phyloP scores from a whole-genome alignment of 2,888 invertebrate species.

The Unio pictorum region DNA sequence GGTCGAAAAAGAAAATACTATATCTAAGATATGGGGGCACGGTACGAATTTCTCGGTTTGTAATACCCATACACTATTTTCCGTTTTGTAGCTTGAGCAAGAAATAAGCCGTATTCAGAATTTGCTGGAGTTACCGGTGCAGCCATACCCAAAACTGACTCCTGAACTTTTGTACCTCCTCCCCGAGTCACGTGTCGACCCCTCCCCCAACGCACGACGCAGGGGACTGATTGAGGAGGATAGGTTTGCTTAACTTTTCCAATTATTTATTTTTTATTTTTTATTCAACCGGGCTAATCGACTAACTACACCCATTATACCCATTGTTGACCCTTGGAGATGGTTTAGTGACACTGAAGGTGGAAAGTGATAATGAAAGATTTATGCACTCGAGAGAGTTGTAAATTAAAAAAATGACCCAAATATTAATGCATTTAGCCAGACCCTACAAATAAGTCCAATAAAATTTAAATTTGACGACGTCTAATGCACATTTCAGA shows the following conservation, averaged over 20 bases:
- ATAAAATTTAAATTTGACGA: not conserved
- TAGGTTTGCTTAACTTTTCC: constrained; percentile 9
- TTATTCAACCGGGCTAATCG: no score
- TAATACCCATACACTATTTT: not conserved
- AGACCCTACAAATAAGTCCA: not conserved
- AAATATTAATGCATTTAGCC: no score
- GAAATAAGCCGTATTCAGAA: constrained; percentile 49
- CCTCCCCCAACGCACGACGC: constrained; percentile 31
- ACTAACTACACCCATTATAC: no score
- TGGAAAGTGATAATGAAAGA: no score
- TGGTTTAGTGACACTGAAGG: no score
- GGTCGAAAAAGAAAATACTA: no score
- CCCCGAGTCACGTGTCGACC: constrained; percentile 52
- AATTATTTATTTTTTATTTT: not conserved
- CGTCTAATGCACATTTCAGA: not conserved
- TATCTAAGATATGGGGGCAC: no score
- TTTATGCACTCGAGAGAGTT: no score
- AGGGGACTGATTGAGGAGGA: constrained; percentile 23
- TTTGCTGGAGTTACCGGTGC: constrained; percentile 44
- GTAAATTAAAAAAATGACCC: no score
- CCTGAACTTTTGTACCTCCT: constrained; percentile 48
- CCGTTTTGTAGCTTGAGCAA: constrained; percentile 46
- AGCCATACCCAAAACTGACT: constrained; percentile 51
- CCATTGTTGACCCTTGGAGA: no score
- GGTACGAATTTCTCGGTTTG: no score